Evolutionary conservation across 2,797 vertebrate species (phyloP).

Genomic region (Manis pentadactyla): DNA sequence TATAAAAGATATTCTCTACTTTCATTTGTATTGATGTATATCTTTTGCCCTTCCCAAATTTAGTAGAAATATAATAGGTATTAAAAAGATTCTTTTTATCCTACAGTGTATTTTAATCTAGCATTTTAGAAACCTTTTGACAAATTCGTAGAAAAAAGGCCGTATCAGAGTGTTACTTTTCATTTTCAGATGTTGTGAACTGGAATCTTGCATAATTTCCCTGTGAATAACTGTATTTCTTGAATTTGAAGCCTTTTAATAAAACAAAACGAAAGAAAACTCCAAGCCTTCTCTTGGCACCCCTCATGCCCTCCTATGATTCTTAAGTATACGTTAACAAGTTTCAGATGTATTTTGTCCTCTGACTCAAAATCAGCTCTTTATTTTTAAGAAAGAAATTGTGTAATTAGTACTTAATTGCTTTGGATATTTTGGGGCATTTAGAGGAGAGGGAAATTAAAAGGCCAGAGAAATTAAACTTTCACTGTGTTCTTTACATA

Average conservation of each 20-base stretch:
- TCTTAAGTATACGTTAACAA: constrained; percentile 70
- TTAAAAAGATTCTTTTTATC: not conserved
- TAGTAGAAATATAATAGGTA: not conserved
- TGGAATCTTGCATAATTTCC: constrained; percentile 30
- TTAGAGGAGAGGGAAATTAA: constrained; percentile 67
- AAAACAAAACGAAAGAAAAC: not conserved
- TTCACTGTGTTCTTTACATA: constrained; percentile 63
- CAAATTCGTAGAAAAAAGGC: constrained; percentile 31
- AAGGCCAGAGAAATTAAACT: constrained; percentile 74
- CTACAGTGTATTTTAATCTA: not conserved
- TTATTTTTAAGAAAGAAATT: constrained; percentile 73
- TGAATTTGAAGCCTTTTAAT: constrained; percentile 59
- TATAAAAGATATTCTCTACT: not conserved
- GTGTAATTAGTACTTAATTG: constrained; percentile 79
- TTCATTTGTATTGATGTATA: not conserved
- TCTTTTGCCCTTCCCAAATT: not conserved
- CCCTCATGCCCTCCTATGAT: not conserved
- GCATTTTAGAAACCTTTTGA: constrained; percentile 49
- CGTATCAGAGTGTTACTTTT: constrained; percentile 1
- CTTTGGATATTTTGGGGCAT: constrained; percentile 75
- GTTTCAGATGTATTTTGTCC: constrained; percentile 75
- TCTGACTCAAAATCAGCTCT: constrained; percentile 72
- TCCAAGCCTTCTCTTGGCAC: not conserved
- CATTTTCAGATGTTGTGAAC: constrained; percentile 15
- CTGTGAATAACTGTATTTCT: not conserved